Percentiles rank a stretch among this genome's conserved stretches.
Evolutionary conservation across 2,797 vertebrate species (phyloP).

Genomic region (Gallinago nigripennis): DNA sequence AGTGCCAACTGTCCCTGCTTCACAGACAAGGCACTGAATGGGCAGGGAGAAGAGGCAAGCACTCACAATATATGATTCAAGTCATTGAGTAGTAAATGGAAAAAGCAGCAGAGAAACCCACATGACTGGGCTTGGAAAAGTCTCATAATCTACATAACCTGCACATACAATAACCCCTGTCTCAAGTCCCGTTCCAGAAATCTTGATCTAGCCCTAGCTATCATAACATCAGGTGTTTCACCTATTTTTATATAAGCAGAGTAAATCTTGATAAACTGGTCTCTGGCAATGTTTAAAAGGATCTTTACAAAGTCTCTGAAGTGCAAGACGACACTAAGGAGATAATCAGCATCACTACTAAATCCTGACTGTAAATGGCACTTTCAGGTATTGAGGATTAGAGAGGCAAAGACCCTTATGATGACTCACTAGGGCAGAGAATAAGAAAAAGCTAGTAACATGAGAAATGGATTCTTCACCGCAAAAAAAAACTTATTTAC

Average conservation of each 20-base stretch:
- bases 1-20: background rate
- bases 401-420: background rate
- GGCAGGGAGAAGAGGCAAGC: background rate
- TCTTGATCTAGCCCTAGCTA: background rate
- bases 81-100: background rate
- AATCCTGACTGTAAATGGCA: background rate
- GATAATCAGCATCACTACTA: background rate
- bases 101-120: background rate
- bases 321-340: background rate
- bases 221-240: background rate
- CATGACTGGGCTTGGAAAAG: background rate
- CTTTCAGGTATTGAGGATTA: background rate
- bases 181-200: background rate
- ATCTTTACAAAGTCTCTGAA: background rate
- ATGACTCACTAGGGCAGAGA: background rate
- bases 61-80: background rate
- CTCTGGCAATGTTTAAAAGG: background rate
- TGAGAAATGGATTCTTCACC: background rate
- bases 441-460: background rate
- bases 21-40: background rate
- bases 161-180: background rate
- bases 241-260: background rate
- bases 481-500: background rate
- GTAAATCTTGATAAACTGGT: background rate
- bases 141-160: background rate